Evolutionary conservation across 2,113 vertebrate species (phyloP).

Genomic region (Trogon melanurus): DNA sequence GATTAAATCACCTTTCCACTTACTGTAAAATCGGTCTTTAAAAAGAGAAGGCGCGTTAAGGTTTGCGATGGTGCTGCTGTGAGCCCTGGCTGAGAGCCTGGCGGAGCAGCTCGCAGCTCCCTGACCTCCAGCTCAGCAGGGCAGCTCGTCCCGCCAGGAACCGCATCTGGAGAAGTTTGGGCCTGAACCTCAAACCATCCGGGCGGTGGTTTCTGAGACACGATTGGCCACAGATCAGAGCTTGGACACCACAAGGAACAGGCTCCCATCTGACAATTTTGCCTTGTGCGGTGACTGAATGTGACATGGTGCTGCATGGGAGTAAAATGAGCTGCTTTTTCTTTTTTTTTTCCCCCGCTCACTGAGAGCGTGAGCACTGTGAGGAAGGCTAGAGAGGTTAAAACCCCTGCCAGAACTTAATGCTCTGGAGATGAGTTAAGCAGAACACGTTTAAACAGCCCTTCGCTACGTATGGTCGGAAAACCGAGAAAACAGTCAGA

Average conservation of each 20-base stretch:
- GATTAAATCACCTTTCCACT: not conserved
- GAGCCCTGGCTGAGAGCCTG: not conserved
- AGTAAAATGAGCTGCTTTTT: not conserved
- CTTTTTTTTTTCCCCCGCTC: accelerated
- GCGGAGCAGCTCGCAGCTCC: not conserved
- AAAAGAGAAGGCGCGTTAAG: not conserved
- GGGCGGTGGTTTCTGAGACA: not conserved
- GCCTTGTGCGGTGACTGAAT: not conserved
- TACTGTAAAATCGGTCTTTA: not conserved
- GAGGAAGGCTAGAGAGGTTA: not conserved
- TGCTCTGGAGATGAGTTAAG: not conserved
- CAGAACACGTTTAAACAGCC: not conserved
- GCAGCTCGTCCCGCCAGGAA: not conserved
- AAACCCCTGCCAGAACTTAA: not conserved
- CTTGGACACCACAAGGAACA: not conserved
- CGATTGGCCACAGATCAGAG: not conserved
- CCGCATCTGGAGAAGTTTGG: not conserved
- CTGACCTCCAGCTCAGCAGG: not conserved
- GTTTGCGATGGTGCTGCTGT: not conserved
- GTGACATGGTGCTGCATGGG: accelerated
- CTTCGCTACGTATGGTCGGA: not conserved
- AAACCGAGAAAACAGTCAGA: not conserved
- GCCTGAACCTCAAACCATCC: not conserved
- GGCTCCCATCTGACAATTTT: not conserved
- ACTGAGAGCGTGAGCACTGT: accelerated